Evolutionary conservation across 1,140 invertebrate genomes (phyloP).

Genomic region (Paramacrobiotus metropolitanus): DNA sequence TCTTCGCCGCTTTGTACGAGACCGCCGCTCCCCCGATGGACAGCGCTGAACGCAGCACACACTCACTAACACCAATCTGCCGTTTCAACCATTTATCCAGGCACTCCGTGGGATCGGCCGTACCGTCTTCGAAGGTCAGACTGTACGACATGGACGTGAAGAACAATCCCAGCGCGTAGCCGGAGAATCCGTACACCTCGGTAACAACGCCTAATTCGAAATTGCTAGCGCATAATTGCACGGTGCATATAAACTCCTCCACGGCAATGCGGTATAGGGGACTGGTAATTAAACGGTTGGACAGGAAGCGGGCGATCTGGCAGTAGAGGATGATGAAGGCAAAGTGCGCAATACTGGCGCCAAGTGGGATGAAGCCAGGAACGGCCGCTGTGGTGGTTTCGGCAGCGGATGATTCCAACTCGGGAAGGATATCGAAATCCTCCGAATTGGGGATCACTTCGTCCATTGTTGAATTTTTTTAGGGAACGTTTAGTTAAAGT

Average conservation of each 20-base stretch:
- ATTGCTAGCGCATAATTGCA: background rate
- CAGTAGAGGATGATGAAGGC: background rate
- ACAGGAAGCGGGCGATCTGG: background rate
- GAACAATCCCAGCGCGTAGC: background rate
- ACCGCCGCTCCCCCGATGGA: background rate
- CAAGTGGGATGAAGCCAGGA: background rate
- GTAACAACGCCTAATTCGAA: background rate
- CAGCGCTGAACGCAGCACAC: background rate
- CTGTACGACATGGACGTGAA: background rate
- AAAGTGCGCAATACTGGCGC: background rate
- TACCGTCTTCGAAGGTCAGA: background rate
- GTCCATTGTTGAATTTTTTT: too few species aligned
- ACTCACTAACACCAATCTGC: background rate
- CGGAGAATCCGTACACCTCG: conserved; percentile 1
- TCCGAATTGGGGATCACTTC: too few species aligned
- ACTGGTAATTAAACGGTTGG: background rate
- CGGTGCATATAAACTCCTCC: background rate
- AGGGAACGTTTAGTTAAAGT: too few species aligned
- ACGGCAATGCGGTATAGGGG: background rate
- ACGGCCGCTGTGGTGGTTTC: background rate
- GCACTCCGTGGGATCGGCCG: background rate
- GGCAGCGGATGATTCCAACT: too few species aligned
- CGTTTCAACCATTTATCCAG: background rate
- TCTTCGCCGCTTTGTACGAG: background rate
- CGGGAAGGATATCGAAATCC: too few species aligned